These are phyloP conservation scores for Cisticola juncidis DNA, from an alignment of 2,113 vertebrate genomes.

Conservation along the genomic window DNA sequence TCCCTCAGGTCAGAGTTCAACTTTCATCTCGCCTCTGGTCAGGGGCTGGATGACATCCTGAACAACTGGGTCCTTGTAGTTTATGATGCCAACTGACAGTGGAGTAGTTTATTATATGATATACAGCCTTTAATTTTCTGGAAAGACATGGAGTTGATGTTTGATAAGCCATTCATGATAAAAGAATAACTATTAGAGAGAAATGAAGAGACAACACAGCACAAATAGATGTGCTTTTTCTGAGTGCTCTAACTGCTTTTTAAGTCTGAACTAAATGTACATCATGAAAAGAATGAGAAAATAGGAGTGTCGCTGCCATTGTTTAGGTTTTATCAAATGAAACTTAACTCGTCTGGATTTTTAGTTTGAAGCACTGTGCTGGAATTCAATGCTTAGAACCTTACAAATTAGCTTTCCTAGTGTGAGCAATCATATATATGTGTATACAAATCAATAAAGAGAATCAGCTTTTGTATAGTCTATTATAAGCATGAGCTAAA, in stretches of 20 bases:
- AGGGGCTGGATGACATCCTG: slow-evolving; percentile 29
- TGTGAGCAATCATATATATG: background rate
- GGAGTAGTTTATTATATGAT: slow-evolving; percentile 30
- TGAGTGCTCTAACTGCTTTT: background rate
- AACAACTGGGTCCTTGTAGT: slow-evolving; percentile 51
- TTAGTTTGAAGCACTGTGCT: background rate
- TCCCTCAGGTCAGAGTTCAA: slow-evolving; percentile 31
- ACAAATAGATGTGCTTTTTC: background rate
- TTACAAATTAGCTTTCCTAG: background rate
- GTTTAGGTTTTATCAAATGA: background rate
- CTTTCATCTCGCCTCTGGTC: slow-evolving; percentile 48
- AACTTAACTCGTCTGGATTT: background rate
- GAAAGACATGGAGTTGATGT: background rate
- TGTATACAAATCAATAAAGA: background rate
- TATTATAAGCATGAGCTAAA: background rate
- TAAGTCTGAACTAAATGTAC: background rate
- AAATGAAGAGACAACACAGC: background rate
- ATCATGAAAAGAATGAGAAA: background rate
- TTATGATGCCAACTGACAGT: slow-evolving; percentile 18
- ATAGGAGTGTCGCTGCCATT: background rate
- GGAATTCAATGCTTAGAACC: background rate
- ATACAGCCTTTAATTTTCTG: slow-evolving; percentile 30
- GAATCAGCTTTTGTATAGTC: background rate
- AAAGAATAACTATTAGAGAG: slow-evolving; percentile 1
- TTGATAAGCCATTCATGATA: slow-evolving; percentile 38